phyloP scores from a whole-genome alignment of 2,888 invertebrate species.

The Notocelia uddmanniana region DNA sequence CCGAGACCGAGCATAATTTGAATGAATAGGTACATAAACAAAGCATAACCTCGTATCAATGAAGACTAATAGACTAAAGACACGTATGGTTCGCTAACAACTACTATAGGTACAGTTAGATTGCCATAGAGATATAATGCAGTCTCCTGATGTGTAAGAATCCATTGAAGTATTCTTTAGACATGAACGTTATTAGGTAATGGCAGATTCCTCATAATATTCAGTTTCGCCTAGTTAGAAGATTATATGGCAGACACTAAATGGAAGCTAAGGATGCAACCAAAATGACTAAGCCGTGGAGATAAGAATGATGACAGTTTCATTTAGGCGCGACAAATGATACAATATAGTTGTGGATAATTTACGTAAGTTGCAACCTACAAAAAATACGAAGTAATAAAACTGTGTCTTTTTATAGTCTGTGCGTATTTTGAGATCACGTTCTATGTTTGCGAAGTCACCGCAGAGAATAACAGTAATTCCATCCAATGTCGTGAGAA shows the following conservation, averaged over 20 bases:
- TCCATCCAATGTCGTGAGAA: conserved; percentile 83
- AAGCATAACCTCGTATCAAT: neutral
- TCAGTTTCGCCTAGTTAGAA: too few species aligned
- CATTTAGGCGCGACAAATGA: neutral
- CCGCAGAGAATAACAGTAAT: conserved; percentile 75
- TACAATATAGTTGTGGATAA: neutral
- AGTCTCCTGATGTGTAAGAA: neutral
- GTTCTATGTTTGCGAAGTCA: conserved; percentile 54
- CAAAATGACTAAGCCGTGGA: neutral
- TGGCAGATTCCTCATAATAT: neutral
- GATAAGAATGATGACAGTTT: neutral
- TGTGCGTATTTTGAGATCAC: conserved; percentile 56
- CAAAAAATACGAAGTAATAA: conserved; percentile 41
- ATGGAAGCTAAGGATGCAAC: neutral
- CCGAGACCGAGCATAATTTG: neutral
- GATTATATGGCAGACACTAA: too few species aligned
- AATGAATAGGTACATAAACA: neutral
- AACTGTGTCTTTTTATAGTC: conserved; percentile 39
- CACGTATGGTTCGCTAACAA: neutral
- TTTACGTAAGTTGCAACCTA: neutral
- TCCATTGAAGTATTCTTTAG: neutral
- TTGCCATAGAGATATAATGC: neutral
- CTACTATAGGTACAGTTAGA: neutral
- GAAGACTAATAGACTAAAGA: neutral
- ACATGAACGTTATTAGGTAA: neutral